Conservation (phyloP, 2,797 vertebrate species). For the Brachymystax lenok region DNA sequence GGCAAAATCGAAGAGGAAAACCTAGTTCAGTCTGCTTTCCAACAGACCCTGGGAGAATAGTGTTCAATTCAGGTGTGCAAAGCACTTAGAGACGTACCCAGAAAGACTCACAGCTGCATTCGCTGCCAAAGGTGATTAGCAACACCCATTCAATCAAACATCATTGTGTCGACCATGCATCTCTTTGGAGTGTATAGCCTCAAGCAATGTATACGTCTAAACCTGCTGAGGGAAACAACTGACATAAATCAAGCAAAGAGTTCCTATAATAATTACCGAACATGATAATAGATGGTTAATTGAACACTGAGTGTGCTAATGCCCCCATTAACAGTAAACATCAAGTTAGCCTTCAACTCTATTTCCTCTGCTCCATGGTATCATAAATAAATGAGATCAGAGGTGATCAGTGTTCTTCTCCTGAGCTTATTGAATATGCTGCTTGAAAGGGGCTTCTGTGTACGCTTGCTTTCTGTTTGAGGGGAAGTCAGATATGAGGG, state of each 20-base stretch:
- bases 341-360: conserved; percentile 10
- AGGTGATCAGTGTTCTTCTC: conserved; percentile 16
- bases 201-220: too few relatives aligned
- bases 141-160: too few relatives aligned
- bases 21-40: too few relatives aligned
- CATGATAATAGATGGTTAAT: conserved; percentile 27
- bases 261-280: conserved; percentile 38
- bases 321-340: conserved; percentile 16
- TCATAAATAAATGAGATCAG: conserved; percentile 33
- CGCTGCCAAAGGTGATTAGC: too few relatives aligned
- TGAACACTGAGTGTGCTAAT: conserved; percentile 35
- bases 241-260: conserved; percentile 56
- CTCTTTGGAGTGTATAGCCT: not conserved
- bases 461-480: conserved; percentile 27
- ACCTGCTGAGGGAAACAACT: conserved; percentile 61
- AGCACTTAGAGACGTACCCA: too few relatives aligned
- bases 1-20: too few relatives aligned
- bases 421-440: conserved; percentile 11
- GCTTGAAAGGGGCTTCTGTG: conserved; percentile 34
- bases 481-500: conserved; percentile 37
- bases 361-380: conserved; percentile 14
- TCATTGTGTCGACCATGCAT: not conserved
- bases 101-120: too few relatives aligned
- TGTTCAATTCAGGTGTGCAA: not conserved
- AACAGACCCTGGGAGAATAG: not conserved